Evolutionary conservation across 2,888 invertebrate species (phyloP), one percentile per base, ranked within the genome.

Genomic region (Dendrolimus houi): DNA sequence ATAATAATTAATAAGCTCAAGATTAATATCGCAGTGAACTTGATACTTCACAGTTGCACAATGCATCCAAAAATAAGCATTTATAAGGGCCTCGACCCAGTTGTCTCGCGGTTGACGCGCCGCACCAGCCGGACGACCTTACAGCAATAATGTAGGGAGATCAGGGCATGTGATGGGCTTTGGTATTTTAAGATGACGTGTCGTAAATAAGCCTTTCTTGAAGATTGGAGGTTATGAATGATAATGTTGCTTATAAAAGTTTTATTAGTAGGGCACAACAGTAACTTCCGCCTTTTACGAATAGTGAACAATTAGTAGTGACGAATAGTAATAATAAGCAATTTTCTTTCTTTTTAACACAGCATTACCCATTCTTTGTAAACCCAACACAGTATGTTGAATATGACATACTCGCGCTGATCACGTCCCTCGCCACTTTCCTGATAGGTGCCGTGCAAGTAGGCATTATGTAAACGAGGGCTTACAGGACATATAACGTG

Each of bases 21-120:
- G 47, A 47, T 47, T 29, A 41, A 54, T 54, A 54, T 54, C 54
- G n/a, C 29, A 54, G 59, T 62, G 64, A 64, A 66, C 63, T 64
- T 64, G 63, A 62, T 55, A 61, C 68, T 76, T 71, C 71, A 72
- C 62, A 59, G 73, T 87, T 87, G 79, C 82, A 82, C 77, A 85
- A 85, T 77, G 63, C 62, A 67, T 73, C 82, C 81, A 63, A 85
- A 87, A 87, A 87, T 87, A 87, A 65, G 59, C 66, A 58, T 66
- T 47, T 10, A 47, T 47, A 47, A 47, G 62, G 70, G 71, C 85
- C 88, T 86, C 88, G 88, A 88, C 88, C 87, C 65, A 84, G 63
- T 76, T 87, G 62, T 66, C 74, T 67, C 70, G 62, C 58, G 62
- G 64, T 64, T 63, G 62, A 64, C 63, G 58, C 64, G 67, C 67